Evolutionary conservation across 2,888 invertebrate species (phyloP).

Genomic region (Perizoma flavofasciatum): DNA sequence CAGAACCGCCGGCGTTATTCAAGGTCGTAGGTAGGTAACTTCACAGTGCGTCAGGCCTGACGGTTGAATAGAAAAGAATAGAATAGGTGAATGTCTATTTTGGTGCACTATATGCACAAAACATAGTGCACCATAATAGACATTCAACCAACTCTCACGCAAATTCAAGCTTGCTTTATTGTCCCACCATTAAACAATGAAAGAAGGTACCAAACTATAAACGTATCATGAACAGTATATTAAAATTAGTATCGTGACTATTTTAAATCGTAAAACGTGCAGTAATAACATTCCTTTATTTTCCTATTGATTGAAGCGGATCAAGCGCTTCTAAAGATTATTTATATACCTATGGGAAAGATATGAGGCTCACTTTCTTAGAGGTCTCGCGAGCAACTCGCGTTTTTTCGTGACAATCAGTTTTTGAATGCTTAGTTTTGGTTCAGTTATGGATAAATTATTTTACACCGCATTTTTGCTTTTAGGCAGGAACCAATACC

Average conservation of each 20-base stretch:
- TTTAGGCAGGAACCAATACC: neutral
- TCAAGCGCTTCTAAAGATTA: conserved; percentile 1
- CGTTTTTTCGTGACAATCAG: neutral
- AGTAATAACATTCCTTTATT: neutral
- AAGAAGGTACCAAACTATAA: too few relatives aligned
- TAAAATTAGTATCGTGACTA: conserved; percentile 4
- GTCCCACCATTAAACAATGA: too few relatives aligned
- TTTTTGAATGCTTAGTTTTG: neutral
- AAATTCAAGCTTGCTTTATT: too few relatives aligned
- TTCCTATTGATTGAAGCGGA: neutral
- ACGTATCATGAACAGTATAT: neutral
- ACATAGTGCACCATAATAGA: too few relatives aligned
- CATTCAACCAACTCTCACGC: neutral
- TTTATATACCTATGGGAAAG: conserved; percentile 3
- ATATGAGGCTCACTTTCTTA: conserved; percentile 2
- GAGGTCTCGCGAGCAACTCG: conserved; percentile 1
- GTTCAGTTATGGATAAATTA: conserved; percentile 5
- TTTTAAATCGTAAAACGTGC: conserved; percentile 2
- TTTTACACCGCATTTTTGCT: conserved; percentile 1
- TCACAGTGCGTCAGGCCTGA: too few relatives aligned
- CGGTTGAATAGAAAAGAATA: too few relatives aligned
- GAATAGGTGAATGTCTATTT: too few relatives aligned
- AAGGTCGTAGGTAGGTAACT: too few relatives aligned
- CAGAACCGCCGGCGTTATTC: too few relatives aligned
- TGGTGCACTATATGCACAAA: too few relatives aligned